Base-by-base conservation (phyloP, 1,140 invertebrate species). In the Apis florea region DNA sequence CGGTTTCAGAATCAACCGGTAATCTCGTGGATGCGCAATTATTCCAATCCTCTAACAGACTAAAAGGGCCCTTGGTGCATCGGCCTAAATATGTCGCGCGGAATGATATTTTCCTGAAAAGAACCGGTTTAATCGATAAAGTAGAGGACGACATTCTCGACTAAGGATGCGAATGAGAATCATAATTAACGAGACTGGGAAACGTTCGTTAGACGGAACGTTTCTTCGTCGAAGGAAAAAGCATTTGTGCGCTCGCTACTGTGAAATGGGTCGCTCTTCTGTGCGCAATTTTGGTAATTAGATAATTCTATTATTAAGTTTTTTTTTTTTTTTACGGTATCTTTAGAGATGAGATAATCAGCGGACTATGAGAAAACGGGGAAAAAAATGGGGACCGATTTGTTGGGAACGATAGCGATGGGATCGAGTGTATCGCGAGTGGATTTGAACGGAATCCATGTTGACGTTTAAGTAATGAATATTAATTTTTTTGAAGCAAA, bases 201-300 rank as follows among this genome's bases (percentile, higher is more conserved):
- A 85, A 85, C 83, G 84, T 90, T 90, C 86, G 85, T 89, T 89
- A 88, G 85, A 83, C 84, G 31, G 81, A 86, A 75, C 26, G 68
- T 31, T 31, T 56, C 10, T 31, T 56, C 10, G 69, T 53, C 47
- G 74, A 78, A 88, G 54, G 58, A 54, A 64, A 73, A n/a, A 63
- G 51, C 31, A 31, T 64, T 26, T 19, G 11, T n/a, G 19, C n/a
- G 47, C n/a, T 17, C n/a, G n/a, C 24, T 12, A 51, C n/a, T 40
- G 26, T 12, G 31, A 47, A 58, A 64, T 54, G 19, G 56, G 47
- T 51, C 19, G 4, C 31, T 59, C 70, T 75, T 90, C 86, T 88
- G 82, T 86, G 75, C 83, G 78, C 83, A 80, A 85, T 88, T 86
- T 83, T 74, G 71, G 75, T 91, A 91, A 92, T 90, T 89, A 86